A percentile compares a stretch with the other conserved stretches of the same genome.
Evolutionary conservation across 2,113 vertebrate genomes (phyloP).

Genomic region (Abramis brama): DNA sequence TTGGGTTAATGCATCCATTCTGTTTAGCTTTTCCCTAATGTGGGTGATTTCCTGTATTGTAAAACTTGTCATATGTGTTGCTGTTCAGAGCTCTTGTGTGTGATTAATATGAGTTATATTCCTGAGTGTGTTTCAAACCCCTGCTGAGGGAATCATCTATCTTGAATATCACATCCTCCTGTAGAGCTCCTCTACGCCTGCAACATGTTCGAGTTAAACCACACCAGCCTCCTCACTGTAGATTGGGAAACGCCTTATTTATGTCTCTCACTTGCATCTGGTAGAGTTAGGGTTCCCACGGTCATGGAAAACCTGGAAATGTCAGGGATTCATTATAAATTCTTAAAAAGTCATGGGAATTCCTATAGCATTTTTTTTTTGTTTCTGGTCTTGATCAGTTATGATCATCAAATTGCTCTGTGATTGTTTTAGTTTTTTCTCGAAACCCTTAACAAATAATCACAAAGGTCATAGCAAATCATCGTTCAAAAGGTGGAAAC

Average conservation of each 20-base stretch:
- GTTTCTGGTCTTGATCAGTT: too few species aligned
- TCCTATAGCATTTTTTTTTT: background rate
- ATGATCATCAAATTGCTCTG: too few species aligned
- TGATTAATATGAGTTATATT: slow-evolving; percentile 20
- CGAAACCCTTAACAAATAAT: background rate
- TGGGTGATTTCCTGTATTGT: slow-evolving; percentile 14
- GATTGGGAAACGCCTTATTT: background rate
- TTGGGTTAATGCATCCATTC: slow-evolving; percentile 4
- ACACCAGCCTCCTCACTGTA: background rate
- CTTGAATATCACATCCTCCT: background rate
- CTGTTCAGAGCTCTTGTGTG: background rate
- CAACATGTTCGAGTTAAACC: slow-evolving; percentile 5
- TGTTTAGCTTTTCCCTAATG: background rate
- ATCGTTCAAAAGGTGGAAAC: background rate
- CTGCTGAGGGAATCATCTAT: slow-evolving; percentile 4
- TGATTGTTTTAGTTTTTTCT: too few species aligned
- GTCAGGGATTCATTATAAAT: background rate
- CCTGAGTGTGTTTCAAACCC: background rate
- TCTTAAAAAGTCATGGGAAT: background rate
- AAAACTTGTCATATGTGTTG: background rate
- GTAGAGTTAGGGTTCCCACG: slow-evolving; percentile 3
- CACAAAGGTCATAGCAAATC: background rate
- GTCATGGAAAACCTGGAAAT: background rate
- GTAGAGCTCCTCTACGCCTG: background rate
- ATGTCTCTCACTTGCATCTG: slow-evolving; percentile 3